These are phyloP conservation scores for Tinea pellionella DNA, from an alignment of 2,888 invertebrate species.

Conservation along the genomic window DNA sequence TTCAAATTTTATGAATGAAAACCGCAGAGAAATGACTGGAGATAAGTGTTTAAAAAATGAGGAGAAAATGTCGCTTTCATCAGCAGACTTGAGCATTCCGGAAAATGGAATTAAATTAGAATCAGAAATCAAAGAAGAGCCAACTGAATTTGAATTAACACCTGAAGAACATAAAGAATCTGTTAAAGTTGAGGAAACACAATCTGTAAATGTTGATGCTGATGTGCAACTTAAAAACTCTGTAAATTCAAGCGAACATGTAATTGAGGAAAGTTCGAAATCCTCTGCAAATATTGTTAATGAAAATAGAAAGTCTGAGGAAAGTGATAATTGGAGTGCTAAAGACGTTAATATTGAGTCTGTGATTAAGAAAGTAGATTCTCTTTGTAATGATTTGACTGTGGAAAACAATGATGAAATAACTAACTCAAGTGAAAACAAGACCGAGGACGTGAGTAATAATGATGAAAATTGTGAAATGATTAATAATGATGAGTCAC, in stretches of 20 bases:
- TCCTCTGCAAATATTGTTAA: neutral
- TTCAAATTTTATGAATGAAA: slow-evolving; percentile 22
- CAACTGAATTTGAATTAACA: too few species aligned
- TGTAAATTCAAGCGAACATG: neutral
- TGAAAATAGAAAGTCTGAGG: neutral
- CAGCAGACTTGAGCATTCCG: neutral
- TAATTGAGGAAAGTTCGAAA: neutral
- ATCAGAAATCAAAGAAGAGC: neutral
- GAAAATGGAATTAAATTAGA: slow-evolving; percentile 14
- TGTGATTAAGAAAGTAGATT: slow-evolving; percentile 83
- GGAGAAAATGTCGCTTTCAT: neutral
- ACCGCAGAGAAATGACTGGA: neutral
- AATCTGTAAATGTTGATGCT: neutral
- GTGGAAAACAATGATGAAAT: slow-evolving; percentile 25
- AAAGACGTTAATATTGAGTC: slow-evolving; percentile 85
- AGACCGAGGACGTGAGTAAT: neutral
- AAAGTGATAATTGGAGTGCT: slow-evolving; percentile 69
- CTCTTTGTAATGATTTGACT: slow-evolving; percentile 64
- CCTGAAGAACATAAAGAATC: neutral
- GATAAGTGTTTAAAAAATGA: neutral
- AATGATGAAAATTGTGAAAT: neutral
- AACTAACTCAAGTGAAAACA: slow-evolving; percentile 20
- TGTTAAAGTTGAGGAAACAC: neutral
- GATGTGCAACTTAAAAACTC: neutral
- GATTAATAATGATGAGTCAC: neutral